Conservation (phyloP, 1,140 invertebrate species). For the Ips nitidus region DNA sequence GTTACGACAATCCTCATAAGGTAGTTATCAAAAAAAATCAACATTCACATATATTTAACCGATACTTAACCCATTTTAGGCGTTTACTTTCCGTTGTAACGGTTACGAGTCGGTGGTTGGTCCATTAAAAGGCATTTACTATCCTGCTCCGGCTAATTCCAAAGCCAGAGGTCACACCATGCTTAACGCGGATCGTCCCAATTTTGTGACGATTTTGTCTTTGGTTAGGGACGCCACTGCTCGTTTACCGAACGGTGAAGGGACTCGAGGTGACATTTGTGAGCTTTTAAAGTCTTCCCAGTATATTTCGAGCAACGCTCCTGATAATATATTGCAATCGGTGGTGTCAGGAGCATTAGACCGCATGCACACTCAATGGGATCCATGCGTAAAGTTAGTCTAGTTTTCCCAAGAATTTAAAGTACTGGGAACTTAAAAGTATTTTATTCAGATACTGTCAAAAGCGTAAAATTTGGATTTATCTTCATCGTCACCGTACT, state of each 20-base stretch:
- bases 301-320: conserved; percentile 73
- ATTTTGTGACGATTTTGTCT: conserved; percentile 88
- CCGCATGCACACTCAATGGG: conserved; percentile 82
- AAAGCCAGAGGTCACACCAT: conserved; percentile 80
- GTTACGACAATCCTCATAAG: conserved; percentile 80
- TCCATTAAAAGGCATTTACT: conserved; percentile 85
- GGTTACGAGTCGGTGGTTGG: conserved; percentile 87
- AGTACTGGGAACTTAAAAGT: neutral
- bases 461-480: conserved; percentile 87
- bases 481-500: conserved; percentile 75
- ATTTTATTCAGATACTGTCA: conserved; percentile 63
- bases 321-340: conserved; percentile 73
- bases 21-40: conserved; percentile 58
- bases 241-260: conserved; percentile 90
- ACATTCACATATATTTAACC: conserved; percentile 19
- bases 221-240: conserved; percentile 91
- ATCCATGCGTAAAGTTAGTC: conserved; percentile 81
- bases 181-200: conserved; percentile 79
- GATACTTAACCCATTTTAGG: conserved; percentile 81
- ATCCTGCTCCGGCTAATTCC: conserved; percentile 56
- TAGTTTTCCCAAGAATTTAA: neutral
- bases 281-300: conserved; percentile 82
- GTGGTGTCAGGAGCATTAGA: conserved; percentile 89
- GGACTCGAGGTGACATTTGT: conserved; percentile 87
- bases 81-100: conserved; percentile 76